phyloP scores from a whole-genome alignment of 2,797 vertebrate genomes.

The Pyrocephalus nanus region DNA sequence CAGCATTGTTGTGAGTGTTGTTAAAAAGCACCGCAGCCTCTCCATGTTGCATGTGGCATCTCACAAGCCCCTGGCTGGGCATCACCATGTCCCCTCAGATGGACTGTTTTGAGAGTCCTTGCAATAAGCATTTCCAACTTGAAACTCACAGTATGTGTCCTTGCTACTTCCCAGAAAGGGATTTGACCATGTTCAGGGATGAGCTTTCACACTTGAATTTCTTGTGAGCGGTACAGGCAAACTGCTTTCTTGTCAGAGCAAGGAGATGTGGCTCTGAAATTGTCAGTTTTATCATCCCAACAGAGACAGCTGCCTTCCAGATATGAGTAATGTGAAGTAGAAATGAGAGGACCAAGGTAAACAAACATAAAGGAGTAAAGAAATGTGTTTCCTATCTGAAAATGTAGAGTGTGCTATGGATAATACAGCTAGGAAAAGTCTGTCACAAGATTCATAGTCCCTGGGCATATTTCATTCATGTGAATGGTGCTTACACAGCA shows the following conservation, averaged over 20 bases:
- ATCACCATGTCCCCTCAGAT: background rate
- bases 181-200: background rate
- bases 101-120: background rate
- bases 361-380: conserved; percentile 18
- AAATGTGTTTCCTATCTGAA: conserved; percentile 15
- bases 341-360: conserved; percentile 26
- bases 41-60: rapidly evolving
- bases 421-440: background rate
- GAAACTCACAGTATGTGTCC: background rate
- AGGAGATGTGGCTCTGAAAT: background rate
- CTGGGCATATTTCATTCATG: conserved; percentile 14
- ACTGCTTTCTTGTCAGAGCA: background rate
- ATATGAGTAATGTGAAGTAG: background rate
- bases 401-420: background rate
- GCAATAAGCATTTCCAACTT: background rate
- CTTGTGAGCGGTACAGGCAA: background rate
- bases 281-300: background rate
- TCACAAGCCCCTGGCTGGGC: background rate
- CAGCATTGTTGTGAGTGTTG: background rate
- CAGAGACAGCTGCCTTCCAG: background rate
- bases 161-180: background rate
- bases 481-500: conserved; percentile 45
- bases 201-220: background rate
- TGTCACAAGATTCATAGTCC: conserved; percentile 11
- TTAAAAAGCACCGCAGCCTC: background rate